These are phyloP conservation scores for Heteromormyrus szaboi DNA, from an alignment of 2,797 vertebrate genomes.

Conservation along the genomic window DNA sequence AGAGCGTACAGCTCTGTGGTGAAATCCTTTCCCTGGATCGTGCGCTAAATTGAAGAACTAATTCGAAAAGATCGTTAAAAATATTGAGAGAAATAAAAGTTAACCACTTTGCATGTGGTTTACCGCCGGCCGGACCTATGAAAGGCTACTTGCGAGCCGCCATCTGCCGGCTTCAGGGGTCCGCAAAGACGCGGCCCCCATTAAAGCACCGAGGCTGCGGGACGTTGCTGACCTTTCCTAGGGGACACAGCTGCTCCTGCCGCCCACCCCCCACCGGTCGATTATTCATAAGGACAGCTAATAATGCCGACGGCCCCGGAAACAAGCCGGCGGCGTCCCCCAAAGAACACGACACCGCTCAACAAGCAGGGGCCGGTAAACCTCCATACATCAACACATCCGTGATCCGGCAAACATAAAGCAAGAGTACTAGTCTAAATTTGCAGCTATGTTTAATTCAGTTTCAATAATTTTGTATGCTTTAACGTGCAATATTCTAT, in stretches of 20 bases:
- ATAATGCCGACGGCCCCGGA: background rate
- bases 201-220: constrained; percentile 4
- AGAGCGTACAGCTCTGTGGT: background rate
- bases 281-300: background rate
- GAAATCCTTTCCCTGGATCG: background rate
- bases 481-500: background rate
- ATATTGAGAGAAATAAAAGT: background rate
- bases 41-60: background rate
- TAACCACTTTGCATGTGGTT: background rate
- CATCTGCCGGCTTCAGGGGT: background rate
- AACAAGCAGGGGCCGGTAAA: background rate
- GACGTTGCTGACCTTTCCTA: constrained; percentile 23
- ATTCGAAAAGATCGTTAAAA: background rate
- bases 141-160: background rate
- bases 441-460: background rate
- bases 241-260: constrained; percentile 23
- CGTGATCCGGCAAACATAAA: background rate
- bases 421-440: background rate
- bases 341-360: background rate
- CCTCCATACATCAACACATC: background rate
- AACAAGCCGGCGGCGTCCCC: background rate
- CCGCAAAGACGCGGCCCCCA: background rate
- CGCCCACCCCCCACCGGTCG: background rate
- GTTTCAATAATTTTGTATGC: background rate
- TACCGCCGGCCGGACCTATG: background rate